phyloP scores from a whole-genome alignment of 2,888 invertebrate species.

The Philonicus albiceps region DNA sequence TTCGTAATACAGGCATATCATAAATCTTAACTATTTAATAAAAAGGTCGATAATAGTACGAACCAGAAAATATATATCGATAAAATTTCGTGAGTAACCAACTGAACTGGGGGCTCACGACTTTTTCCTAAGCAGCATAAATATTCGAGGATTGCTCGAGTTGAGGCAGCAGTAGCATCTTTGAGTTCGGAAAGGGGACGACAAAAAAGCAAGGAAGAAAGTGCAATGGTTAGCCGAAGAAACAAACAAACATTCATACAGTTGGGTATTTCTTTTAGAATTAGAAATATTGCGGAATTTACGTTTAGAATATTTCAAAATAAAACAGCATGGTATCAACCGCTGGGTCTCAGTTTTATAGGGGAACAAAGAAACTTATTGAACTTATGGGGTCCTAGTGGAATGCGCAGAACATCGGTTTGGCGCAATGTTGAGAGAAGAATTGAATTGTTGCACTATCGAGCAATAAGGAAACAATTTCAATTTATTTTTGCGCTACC shows the following conservation, averaged over 20 bases:
- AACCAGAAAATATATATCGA: background rate
- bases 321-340: background rate
- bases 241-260: background rate
- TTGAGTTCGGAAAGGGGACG: background rate
- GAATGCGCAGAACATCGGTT: background rate
- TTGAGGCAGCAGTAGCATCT: background rate
- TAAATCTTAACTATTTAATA: background rate
- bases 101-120: background rate
- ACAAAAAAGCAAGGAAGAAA: background rate
- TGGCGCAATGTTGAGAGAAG: background rate
- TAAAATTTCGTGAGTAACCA: slow-evolving; percentile 8
- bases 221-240: background rate
- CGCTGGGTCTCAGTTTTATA: background rate
- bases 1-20: background rate
- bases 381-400: background rate
- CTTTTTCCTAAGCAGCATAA: slow-evolving; percentile 18
- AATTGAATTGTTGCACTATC: background rate
- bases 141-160: background rate
- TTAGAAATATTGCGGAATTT: background rate
- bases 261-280: background rate
- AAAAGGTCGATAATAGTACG: background rate
- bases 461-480: background rate
- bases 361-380: background rate
- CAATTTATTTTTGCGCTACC: background rate
- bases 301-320: background rate